These are phyloP conservation scores for Trichomalopsis sarcophagae DNA, from an alignment of 1,140 invertebrate species.

Conservation along the genomic window DNA sequence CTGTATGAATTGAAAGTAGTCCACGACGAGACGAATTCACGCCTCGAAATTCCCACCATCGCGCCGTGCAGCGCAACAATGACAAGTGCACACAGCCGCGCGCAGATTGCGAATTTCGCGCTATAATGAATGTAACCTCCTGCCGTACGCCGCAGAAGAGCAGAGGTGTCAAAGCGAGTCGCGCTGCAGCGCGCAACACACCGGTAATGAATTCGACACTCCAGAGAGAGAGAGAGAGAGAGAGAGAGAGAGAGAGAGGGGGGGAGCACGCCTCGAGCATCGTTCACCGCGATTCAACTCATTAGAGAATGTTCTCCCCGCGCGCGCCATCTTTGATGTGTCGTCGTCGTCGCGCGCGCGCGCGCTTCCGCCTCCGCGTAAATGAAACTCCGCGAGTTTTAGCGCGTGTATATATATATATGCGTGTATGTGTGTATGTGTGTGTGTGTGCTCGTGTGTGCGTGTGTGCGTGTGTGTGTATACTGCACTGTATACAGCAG, in stretches of 20 bases:
- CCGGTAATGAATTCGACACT: constrained; percentile 69
- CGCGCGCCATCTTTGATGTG: constrained; percentile 70
- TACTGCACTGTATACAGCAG: background rate
- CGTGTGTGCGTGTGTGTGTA: too few relatives aligned
- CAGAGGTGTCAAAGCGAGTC: constrained; percentile 27
- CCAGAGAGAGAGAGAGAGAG: constrained; percentile 50
- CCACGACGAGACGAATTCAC: constrained; percentile 21
- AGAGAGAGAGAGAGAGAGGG: constrained; percentile 44
- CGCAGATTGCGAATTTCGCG: background rate
- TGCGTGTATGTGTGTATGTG: too few relatives aligned
- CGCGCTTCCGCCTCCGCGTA: constrained; percentile 45
- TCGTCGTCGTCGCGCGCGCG: constrained; percentile 44
- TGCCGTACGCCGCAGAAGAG: background rate
- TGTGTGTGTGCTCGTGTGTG: too few relatives aligned
- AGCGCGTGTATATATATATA: too few relatives aligned
- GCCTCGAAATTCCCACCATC: too few relatives aligned
- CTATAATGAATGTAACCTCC: background rate
- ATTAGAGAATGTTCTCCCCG: constrained; percentile 70
- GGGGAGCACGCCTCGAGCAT: constrained; percentile 54
- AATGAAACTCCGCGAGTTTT: constrained; percentile 63
- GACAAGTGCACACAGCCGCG: background rate
- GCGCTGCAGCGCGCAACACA: background rate
- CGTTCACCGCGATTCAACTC: constrained; percentile 70
- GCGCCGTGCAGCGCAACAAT: background rate
- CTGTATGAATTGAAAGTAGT: background rate